These are phyloP conservation scores for Phasia obesa DNA, from an alignment of 2,888 invertebrate genomes.

Conservation along the genomic window DNA sequence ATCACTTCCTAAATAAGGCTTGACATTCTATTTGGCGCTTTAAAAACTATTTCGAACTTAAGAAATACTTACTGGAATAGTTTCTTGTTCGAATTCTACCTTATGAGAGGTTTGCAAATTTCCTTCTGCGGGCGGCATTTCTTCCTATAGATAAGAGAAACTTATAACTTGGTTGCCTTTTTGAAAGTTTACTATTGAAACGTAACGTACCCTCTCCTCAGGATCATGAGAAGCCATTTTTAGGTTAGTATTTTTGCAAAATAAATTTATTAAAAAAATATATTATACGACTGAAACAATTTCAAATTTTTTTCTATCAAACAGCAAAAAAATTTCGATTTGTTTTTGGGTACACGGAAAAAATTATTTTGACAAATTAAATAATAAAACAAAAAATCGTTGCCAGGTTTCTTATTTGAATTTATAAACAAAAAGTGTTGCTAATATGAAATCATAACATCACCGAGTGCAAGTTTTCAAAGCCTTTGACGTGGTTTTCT, in stretches of 20 bases:
- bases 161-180: too few species aligned
- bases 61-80: conserved; percentile 64
- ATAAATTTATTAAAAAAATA: conserved; percentile 22
- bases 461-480: not conserved
- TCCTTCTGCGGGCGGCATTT: conserved; percentile 38
- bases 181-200: not conserved
- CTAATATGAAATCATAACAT: not conserved
- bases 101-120: conserved; percentile 23
- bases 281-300: conserved; percentile 35
- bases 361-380: conserved; percentile 71
- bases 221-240: conserved; percentile 49
- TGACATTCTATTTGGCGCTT: too few species aligned
- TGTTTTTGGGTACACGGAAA: conserved; percentile 15
- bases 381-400: conserved; percentile 55
- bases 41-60: too few species aligned
- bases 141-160: conserved; percentile 19
- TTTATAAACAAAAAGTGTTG: conserved; percentile 18
- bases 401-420: conserved; percentile 39
- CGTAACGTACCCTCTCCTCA: not conserved
- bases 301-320: conserved; percentile 23
- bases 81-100: conserved; percentile 18
- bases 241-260: conserved; percentile 3
- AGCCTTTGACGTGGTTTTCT: conserved; percentile 58
- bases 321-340: conserved; percentile 17
- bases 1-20: too few species aligned